phyloP scores from a whole-genome alignment of 2,888 invertebrate species.

The Epiblema foenella region DNA sequence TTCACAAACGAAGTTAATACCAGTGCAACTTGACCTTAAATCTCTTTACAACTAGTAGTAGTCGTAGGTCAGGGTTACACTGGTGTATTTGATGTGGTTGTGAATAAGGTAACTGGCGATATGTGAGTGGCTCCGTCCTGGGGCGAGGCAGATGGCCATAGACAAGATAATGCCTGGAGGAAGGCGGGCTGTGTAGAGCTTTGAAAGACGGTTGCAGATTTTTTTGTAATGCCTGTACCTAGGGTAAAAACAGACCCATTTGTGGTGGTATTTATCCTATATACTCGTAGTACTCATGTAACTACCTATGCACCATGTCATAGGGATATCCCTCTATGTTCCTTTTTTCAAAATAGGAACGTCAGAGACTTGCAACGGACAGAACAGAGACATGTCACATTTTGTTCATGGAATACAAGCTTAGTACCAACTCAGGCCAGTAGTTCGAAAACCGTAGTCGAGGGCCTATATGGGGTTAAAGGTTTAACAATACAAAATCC shows the following conservation, averaged over 20 bases:
- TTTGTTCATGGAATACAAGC: no score
- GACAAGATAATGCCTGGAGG: constrained; percentile 15
- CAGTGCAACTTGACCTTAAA: neutral
- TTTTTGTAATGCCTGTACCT: neutral
- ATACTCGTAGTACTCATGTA: no score
- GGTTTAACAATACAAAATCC: neutral
- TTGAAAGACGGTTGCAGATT: constrained; percentile 3
- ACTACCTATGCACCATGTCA: no score
- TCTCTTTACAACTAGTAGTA: neutral
- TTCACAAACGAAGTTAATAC: neutral
- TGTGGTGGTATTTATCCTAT: no score
- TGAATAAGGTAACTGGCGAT: constrained; percentile 16
- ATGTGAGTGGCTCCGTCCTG: constrained; percentile 23
- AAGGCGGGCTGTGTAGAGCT: neutral
- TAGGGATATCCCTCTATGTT: no score
- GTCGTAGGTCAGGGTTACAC: neutral
- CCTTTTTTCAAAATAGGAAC: no score
- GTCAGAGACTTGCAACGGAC: no score
- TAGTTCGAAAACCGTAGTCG: no score
- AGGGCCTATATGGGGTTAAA: neutral
- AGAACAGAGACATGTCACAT: no score
- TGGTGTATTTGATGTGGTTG: neutral
- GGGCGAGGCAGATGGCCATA: constrained; percentile 28
- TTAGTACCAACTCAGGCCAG: no score
- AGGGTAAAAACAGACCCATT: neutral